phyloP scores from a whole-genome alignment of 30 jellyfish, hydroid and myxozoan species.

The Chironex yamaguchii region DNA sequence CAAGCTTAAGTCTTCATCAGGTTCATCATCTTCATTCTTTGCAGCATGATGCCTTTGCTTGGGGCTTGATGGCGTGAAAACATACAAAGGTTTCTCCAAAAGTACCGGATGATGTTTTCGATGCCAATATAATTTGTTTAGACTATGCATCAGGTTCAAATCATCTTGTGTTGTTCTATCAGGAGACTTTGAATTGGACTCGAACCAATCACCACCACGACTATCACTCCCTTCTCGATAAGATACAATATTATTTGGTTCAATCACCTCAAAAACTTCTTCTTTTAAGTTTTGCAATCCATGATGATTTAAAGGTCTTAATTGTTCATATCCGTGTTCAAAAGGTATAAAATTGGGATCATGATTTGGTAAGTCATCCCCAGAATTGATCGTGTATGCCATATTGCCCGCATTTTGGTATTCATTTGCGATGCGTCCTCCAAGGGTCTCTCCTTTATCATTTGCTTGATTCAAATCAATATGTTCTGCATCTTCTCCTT shows the following conservation, averaged over 20 bases:
- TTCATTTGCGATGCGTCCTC: no score
- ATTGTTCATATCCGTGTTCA: no score
- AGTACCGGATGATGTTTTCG: not conserved
- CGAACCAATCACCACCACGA: slow-evolving; percentile 80
- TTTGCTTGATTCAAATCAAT: no score
- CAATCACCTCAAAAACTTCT: slow-evolving; percentile 68
- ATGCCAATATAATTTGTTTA: no score
- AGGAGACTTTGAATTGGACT: not conserved
- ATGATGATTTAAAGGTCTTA: no score
- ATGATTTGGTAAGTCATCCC: no score
- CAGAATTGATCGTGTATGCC: no score
- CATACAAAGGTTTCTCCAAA: not conserved
- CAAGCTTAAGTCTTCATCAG: no score
- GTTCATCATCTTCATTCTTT: not conserved
- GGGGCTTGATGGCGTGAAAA: not conserved
- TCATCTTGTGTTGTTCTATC: not conserved
- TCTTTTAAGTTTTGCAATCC: slow-evolving; percentile 26
- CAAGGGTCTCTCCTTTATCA: no score
- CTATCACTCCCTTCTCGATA: slow-evolving; percentile 67
- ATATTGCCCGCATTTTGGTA: no score
- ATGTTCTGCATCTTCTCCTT: no score
- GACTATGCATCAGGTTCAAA: not conserved
- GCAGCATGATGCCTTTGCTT: not conserved
- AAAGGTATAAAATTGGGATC: no score
- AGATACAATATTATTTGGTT: slow-evolving; percentile 56